These are phyloP conservation scores for Melipona bicolor DNA, from an alignment of 2,888 invertebrate genomes.

Conservation along the genomic window DNA sequence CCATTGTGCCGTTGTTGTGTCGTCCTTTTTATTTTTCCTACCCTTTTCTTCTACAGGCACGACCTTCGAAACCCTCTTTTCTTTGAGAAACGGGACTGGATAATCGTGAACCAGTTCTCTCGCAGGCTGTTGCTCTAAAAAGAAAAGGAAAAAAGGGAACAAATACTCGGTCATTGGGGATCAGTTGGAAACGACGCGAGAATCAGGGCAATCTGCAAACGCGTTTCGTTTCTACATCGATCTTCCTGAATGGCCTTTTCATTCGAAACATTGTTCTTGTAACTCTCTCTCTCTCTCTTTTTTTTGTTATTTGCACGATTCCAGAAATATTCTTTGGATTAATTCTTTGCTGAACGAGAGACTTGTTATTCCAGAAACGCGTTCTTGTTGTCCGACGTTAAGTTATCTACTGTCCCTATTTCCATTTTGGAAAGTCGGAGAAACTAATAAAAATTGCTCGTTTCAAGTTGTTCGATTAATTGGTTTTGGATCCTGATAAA, in stretches of 20 bases:
- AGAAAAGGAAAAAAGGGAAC: too few species aligned
- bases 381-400: too few species aligned
- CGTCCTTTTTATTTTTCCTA: not conserved
- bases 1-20: conserved; percentile 39
- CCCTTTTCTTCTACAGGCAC: conserved; percentile 14
- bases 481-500: not conserved
- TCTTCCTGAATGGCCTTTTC: not conserved
- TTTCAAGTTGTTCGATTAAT: not conserved
- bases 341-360: too few species aligned
- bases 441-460: not conserved
- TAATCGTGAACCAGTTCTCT: conserved; percentile 32
- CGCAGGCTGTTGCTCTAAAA: not conserved
- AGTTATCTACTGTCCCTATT: not conserved
- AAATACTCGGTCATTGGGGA: not conserved
- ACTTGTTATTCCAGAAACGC: too few species aligned
- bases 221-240: not conserved
- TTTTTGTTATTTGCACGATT: not conserved
- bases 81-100: conserved; percentile 16
- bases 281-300: not conserved
- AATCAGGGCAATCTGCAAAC: not conserved
- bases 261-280: not conserved
- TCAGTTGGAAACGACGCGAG: not conserved
- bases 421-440: not conserved
- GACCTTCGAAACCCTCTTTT: conserved; percentile 34
- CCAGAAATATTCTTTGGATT: not conserved